Conservation (phyloP, 1,140 invertebrate genomes). For the Hyles vespertilio region DNA sequence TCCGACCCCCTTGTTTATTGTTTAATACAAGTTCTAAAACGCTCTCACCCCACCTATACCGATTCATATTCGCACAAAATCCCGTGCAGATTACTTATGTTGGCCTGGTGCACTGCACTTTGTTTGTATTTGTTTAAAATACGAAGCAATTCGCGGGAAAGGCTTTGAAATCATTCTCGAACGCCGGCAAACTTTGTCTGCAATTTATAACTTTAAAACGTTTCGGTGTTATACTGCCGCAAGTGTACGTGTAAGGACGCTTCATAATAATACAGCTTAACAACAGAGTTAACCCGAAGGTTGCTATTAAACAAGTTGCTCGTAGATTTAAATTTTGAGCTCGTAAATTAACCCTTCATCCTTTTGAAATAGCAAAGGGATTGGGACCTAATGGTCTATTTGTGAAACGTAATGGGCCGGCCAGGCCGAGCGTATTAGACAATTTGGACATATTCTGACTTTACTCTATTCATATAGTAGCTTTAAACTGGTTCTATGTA, state of each 20-base stretch:
- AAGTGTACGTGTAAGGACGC: constrained; percentile 42
- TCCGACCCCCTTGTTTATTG: constrained; percentile 34
- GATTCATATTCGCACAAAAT: constrained; percentile 21
- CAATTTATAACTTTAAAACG: constrained; percentile 16
- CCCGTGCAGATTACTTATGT: no score
- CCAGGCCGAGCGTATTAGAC: constrained; percentile 65
- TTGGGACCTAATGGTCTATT: constrained; percentile 74
- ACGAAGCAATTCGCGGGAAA: background rate
- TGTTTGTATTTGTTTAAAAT: constrained; percentile 4
- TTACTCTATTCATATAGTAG: constrained; percentile 45
- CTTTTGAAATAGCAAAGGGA: constrained; percentile 74
- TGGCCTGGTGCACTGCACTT: no score
- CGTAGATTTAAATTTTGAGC: constrained; percentile 75
- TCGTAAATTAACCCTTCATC: constrained; percentile 75
- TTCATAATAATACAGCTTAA: constrained; percentile 66
- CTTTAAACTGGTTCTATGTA: constrained; percentile 31
- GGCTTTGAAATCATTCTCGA: constrained; percentile 4
- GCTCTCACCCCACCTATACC: constrained; percentile 34
- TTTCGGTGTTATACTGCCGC: constrained; percentile 11
- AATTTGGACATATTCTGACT: constrained; percentile 69
- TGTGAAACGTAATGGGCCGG: constrained; percentile 70
- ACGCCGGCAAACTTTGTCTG: constrained; percentile 6
- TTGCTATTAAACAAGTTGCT: constrained; percentile 67
- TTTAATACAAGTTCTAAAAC: constrained; percentile 35
- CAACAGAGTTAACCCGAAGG: constrained; percentile 65